Evolutionary conservation across 2,113 vertebrate species (phyloP).

Genomic region (Austrofundulus limnaeus): DNA sequence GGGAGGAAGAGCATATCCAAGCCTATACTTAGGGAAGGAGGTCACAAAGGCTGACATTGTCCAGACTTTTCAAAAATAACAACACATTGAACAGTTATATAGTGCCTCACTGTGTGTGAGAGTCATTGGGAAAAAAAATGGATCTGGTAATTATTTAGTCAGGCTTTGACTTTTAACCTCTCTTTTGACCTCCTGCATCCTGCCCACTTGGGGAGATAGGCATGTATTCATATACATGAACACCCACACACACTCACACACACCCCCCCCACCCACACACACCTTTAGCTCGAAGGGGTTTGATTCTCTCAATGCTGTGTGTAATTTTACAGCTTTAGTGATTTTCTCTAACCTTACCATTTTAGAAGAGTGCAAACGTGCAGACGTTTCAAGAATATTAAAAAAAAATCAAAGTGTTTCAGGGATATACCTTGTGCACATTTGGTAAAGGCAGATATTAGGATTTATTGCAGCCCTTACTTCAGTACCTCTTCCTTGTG

Average conservation of each 20-base stretch:
- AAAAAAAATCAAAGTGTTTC: constrained; percentile 21
- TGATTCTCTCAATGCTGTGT: constrained; percentile 36
- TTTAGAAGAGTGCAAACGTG: constrained; percentile 12
- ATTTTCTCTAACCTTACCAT: constrained; percentile 18
- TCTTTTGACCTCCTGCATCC: constrained; percentile 74
- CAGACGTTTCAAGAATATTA: constrained; percentile 24
- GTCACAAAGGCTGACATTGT: constrained; percentile 64
- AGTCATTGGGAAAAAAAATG: constrained; percentile 39
- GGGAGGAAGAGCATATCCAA: constrained; percentile 44
- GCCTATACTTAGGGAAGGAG: constrained; percentile 53
- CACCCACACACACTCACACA: constrained; percentile 31
- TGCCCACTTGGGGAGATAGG: constrained; percentile 61
- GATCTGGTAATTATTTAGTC: constrained; percentile 75
- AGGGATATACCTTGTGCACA: background rate
- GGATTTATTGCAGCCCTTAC: constrained; percentile 14
- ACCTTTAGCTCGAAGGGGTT: constrained; percentile 25
- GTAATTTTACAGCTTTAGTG: constrained; percentile 38
- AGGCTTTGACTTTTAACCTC: constrained; percentile 69
- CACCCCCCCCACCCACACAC: constrained; percentile 8
- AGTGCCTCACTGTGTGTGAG: constrained; percentile 19
- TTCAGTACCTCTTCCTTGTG: background rate
- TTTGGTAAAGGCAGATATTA: background rate
- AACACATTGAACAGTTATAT: constrained; percentile 42
- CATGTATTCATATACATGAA: constrained; percentile 63
- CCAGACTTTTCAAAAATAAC: constrained; percentile 72